These are phyloP conservation scores for Calidris pugnax DNA, from an alignment of 2,113 vertebrate genomes.

Conservation along the genomic window DNA sequence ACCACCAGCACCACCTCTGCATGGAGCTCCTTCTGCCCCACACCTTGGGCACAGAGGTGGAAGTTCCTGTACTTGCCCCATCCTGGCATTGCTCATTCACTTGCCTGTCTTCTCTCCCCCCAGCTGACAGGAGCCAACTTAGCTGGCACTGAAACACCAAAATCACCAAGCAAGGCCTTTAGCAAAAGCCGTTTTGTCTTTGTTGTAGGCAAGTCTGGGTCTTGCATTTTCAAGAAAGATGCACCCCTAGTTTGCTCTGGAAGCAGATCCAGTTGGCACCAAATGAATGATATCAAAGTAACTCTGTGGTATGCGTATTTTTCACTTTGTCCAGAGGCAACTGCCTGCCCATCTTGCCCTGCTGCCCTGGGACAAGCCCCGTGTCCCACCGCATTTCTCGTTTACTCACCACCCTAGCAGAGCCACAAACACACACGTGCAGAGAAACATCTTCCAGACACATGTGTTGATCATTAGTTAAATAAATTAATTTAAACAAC, in stretches of 20 bases:
- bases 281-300: background rate
- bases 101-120: background rate
- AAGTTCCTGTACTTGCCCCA: background rate
- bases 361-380: background rate
- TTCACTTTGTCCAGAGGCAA: background rate
- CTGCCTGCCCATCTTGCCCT: background rate
- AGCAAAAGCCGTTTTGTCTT: background rate
- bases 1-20: accelerated
- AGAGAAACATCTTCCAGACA: background rate
- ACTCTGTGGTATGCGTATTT: background rate
- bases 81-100: background rate
- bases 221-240: background rate
- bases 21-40: background rate
- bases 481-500: slow-evolving; percentile 36
- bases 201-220: background rate
- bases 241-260: background rate
- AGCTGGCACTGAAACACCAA: background rate
- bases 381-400: background rate
- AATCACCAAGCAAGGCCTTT: background rate
- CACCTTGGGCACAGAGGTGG: background rate
- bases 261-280: background rate
- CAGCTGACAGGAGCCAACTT: background rate
- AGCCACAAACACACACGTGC: background rate
- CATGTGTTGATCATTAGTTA: background rate
- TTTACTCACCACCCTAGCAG: accelerated